Base-by-base conservation (phyloP, 2,113 vertebrate genomes). In the Mohoua ochrocephala region DNA sequence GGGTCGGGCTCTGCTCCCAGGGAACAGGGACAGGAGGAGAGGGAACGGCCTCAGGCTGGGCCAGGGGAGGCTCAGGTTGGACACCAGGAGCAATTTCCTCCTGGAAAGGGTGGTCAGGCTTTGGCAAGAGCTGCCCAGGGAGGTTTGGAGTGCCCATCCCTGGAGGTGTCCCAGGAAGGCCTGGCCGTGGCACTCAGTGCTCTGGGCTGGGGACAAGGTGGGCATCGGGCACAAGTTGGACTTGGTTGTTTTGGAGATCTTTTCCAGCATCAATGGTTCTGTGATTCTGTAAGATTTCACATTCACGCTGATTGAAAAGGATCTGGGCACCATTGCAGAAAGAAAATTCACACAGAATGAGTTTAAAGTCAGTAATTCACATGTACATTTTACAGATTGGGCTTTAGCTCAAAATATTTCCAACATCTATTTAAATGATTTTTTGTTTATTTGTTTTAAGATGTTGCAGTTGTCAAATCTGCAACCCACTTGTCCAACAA, bases 151-250 rank as follows among this genome's bases (percentile, higher is more conserved):
- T 61, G 2, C 64, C 74, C 84, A 78, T 9, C 56, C 56, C 84
- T 70, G 74, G 1, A 39, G 73, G 74, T 53, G 54, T 1, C 28
- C 69, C 1, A 54, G 37, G 50, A 42, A 20, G 21, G 9, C 3
- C 47, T 87, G 74, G 33, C 33, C 1, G n/a, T 79, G 84, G 56
- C 74, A 79, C 74, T 87, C 5, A 70, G 71, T 0, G 74, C 52
- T 59, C 61, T 76, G 83, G 44, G 71, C 24, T 86, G 84, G 84
- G 39, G 15, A 61, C 64, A 53, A 24, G 47, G 54, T 39, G 54
- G 45, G 7, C 1, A 44, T 4, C 0, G 5, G 84, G 15, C 49
- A 64, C 42, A 56, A 12, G 7, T 12, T n/a, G 13, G 17, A 22
- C 24, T 35, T 4, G 8, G 27, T 6, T 37, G 11, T 31, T 26